Percentiles rank a stretch among this genome's conserved stretches.
phyloP scores from a whole-genome alignment of 2,113 vertebrate genomes.

The Syrrhaptes paradoxus region DNA sequence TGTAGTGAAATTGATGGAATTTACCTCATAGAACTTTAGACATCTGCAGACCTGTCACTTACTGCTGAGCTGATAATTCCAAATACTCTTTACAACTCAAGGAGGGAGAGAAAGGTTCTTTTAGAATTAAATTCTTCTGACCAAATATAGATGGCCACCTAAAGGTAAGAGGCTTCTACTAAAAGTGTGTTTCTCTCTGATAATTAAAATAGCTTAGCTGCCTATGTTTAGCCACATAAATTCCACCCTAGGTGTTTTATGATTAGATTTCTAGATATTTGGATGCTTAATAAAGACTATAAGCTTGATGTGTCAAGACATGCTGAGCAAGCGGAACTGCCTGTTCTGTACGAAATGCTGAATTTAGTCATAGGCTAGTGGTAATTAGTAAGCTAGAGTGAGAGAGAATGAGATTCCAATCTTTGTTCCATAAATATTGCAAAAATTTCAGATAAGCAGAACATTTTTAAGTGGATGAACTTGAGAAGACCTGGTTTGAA shows the following conservation, averaged over 20 bases:
- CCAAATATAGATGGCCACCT: background rate
- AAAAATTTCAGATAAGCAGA: constrained; percentile 1
- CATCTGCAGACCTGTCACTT: background rate
- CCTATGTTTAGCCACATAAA: background rate
- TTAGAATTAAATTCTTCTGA: background rate
- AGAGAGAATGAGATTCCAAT: background rate
- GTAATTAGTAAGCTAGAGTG: background rate
- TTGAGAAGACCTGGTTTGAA: background rate
- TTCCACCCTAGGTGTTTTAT: background rate
- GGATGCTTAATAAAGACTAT: background rate
- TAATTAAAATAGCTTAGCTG: background rate
- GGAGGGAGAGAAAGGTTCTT: background rate
- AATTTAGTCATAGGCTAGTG: background rate
- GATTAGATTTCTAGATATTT: background rate
- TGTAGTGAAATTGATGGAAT: background rate
- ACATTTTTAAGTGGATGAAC: constrained; percentile 14
- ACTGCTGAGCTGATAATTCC: background rate
- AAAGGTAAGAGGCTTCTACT: background rate
- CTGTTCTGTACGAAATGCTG: background rate
- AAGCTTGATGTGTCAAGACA: background rate
- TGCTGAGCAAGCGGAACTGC: background rate
- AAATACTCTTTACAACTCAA: background rate
- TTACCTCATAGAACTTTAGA: background rate
- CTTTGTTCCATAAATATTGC: constrained; percentile 1
- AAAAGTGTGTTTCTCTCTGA: background rate